phyloP scores from a whole-genome alignment of 2,113 vertebrate species.

The Prionailurus bengalensis region DNA sequence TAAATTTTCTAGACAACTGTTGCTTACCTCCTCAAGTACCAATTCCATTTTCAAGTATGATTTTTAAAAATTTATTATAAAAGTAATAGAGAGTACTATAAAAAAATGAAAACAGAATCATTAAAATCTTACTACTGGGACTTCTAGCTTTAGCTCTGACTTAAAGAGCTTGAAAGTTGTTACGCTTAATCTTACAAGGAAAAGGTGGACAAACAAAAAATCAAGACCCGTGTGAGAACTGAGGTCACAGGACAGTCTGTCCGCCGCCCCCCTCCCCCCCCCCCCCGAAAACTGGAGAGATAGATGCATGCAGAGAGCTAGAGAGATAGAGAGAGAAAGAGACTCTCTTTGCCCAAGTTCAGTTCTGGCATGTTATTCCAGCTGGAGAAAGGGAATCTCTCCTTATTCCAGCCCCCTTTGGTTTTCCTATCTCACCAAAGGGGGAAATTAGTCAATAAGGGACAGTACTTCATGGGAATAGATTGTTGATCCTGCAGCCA shows the following conservation, averaged over 20 bases:
- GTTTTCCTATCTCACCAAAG: neutral
- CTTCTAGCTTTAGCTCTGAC: neutral
- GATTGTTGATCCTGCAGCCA: neutral
- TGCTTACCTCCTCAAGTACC: neutral
- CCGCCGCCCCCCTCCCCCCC: rapidly evolving
- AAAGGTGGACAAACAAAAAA: neutral
- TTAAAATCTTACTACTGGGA: neutral
- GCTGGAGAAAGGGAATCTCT: neutral
- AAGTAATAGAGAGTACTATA: neutral
- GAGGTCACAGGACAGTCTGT: neutral
- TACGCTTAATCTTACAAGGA: neutral
- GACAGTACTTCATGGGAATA: neutral
- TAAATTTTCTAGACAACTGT: conserved; percentile 19
- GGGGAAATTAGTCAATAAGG: neutral
- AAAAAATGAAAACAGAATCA: neutral
- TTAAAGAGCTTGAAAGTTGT: neutral
- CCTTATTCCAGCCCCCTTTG: neutral
- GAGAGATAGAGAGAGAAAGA: neutral
- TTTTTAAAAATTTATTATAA: neutral
- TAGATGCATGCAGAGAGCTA: neutral
- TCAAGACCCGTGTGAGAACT: neutral
- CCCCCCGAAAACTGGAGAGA: neutral
- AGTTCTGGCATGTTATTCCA: neutral
- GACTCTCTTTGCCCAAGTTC: neutral
- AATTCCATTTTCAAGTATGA: neutral